Evolutionary conservation across 2,113 vertebrate genomes (phyloP).

Genomic region (Xyliphius kryptos): DNA sequence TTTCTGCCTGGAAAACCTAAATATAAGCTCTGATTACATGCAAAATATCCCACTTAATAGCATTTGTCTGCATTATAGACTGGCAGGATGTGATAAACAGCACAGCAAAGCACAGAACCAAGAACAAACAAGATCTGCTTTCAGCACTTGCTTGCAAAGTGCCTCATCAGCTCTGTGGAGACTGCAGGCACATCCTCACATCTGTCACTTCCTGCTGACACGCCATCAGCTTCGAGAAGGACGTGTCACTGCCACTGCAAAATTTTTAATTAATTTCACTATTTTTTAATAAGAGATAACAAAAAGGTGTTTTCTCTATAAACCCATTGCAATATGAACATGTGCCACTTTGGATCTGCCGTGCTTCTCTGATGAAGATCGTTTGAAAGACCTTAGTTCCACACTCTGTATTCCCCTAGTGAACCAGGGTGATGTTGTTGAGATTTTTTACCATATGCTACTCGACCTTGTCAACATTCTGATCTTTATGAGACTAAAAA

Average conservation of each 20-base stretch:
- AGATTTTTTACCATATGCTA: too few relatives aligned
- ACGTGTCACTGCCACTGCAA: conserved; percentile 49
- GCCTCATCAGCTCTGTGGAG: conserved; percentile 49
- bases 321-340: background rate
- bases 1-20: too few relatives aligned
- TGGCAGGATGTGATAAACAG: background rate
- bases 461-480: too few relatives aligned
- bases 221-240: conserved; percentile 48
- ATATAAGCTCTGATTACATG: background rate
- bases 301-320: conserved; percentile 15
- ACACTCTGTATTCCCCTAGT: too few relatives aligned
- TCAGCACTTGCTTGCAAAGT: conserved; percentile 43
- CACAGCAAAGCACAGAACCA: background rate
- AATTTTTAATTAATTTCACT: conserved; percentile 47
- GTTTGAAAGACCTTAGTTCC: too few relatives aligned
- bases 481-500: too few relatives aligned
- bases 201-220: conserved; percentile 52
- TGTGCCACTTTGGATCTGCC: too few relatives aligned
- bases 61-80: background rate
- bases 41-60: background rate
- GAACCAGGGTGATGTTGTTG: too few relatives aligned
- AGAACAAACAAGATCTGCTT: conserved; percentile 20
- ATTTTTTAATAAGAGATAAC: conserved; percentile 6
- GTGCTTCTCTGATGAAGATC: too few relatives aligned
- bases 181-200: conserved; percentile 49